These are phyloP conservation scores for Colius striatus DNA, from an alignment of 2,113 vertebrate species.

Conservation along the genomic window DNA sequence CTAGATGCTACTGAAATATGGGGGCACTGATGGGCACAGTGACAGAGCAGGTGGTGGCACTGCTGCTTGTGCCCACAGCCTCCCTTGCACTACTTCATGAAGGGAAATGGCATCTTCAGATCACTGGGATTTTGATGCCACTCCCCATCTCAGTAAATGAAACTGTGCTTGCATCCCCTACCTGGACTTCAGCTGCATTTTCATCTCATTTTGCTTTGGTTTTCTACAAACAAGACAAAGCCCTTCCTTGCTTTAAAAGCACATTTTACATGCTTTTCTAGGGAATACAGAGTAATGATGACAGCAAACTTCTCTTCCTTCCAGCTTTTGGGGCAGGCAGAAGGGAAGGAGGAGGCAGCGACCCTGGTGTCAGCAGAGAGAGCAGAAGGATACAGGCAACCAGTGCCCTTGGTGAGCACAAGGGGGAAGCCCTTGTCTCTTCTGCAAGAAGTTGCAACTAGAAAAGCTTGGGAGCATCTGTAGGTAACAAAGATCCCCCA, in stretches of 20 bases:
- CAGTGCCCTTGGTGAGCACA: not conserved
- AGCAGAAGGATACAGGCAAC: not conserved
- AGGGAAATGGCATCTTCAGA: not conserved
- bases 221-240: not conserved
- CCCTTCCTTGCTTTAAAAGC: not conserved
- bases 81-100: too few relatives aligned
- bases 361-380: not conserved
- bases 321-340: not conserved
- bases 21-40: accelerated
- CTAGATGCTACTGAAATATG: not conserved
- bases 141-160: not conserved
- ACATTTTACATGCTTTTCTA: not conserved
- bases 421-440: not conserved
- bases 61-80: not conserved
- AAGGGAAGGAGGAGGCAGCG: not conserved
- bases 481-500: not conserved
- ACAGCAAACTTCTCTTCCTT: not conserved
- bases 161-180: not conserved
- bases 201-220: not conserved
- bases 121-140: not conserved
- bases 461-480: not conserved
- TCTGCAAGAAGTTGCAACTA: not conserved
- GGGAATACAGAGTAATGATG: not conserved
- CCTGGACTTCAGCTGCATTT: not conserved
- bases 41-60: not conserved